Percentiles rank a stretch among this genome's conserved stretches.
Evolutionary conservation across 2,888 invertebrate species (phyloP).

Genomic region (Unio pictorum): DNA sequence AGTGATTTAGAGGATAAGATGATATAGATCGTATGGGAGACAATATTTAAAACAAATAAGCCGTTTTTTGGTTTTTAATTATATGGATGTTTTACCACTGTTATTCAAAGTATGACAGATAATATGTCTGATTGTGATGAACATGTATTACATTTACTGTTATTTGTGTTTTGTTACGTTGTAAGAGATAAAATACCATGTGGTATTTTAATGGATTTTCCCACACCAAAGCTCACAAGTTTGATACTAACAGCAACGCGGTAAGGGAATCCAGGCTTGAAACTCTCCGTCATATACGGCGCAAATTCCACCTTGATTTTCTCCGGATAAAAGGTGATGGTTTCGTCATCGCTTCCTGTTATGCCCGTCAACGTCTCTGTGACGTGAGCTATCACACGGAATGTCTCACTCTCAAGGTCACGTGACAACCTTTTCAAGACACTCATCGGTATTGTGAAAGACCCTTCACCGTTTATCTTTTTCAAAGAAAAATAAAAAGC

Average conservation of each 20-base stretch:
- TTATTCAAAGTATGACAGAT: too few relatives aligned
- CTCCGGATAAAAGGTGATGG: slow-evolving; percentile 83
- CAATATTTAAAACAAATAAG: neutral
- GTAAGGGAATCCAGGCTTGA: slow-evolving; percentile 32
- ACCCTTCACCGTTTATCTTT: slow-evolving; percentile 37
- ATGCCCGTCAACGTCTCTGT: slow-evolving; percentile 91
- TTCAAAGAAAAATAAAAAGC: neutral
- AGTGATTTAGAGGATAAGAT: too few relatives aligned
- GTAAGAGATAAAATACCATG: neutral
- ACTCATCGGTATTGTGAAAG: slow-evolving; percentile 22
- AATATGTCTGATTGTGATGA: too few relatives aligned
- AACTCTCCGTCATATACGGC: slow-evolving; percentile 37
- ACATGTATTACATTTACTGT: too few relatives aligned
- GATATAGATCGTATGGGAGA: too few relatives aligned
- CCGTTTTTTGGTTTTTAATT: neutral
- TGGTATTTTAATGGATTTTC: neutral
- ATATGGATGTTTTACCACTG: neutral
- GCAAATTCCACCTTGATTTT: slow-evolving; percentile 74
- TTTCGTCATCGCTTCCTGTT: slow-evolving; percentile 83
- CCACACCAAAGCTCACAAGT: neutral
- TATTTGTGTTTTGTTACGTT: too few relatives aligned
- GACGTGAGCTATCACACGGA: slow-evolving; percentile 80
- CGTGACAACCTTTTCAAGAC: slow-evolving; percentile 21
- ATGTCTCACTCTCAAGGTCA: slow-evolving; percentile 19
- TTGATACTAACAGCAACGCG: slow-evolving; percentile 17